These are phyloP conservation scores for Pelusios castaneus DNA, from an alignment of 2,113 vertebrate genomes.

Conservation along the genomic window DNA sequence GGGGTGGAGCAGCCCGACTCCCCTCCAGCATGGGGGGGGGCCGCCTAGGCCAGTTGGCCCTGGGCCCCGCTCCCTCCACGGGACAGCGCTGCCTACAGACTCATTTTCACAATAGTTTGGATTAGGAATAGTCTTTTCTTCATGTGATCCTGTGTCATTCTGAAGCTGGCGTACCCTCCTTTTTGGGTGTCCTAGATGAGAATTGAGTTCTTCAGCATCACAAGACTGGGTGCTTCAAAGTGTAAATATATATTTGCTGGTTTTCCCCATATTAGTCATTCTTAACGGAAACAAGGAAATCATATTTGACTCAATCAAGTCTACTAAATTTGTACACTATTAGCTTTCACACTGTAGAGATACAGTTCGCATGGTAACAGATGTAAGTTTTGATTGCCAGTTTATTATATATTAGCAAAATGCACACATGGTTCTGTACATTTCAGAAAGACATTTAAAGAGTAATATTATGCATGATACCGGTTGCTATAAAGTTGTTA, in stretches of 20 bases:
- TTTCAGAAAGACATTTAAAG: not conserved
- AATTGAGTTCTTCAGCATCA: not conserved
- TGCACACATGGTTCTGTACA: not conserved
- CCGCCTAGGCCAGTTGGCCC: no score
- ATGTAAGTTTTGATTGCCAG: not conserved
- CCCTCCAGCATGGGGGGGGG: no score
- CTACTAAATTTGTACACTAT: not conserved
- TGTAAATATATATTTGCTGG: not conserved
- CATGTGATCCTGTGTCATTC: not conserved
- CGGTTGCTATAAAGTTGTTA: not conserved
- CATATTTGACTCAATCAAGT: not conserved
- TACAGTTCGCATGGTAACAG: accelerated
- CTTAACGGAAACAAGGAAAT: not conserved
- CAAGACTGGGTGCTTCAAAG: not conserved
- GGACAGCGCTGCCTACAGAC: no score
- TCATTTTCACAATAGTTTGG: not conserved
- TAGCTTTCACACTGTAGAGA: not conserved
- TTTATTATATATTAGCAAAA: not conserved
- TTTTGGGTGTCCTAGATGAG: not conserved
- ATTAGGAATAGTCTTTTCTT: not conserved
- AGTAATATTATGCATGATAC: not conserved
- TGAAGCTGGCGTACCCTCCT: not conserved
- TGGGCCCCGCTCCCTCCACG: no score
- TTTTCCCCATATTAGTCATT: not conserved
- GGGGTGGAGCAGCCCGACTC: no score